phyloP scores from a whole-genome alignment of 2,888 invertebrate species.

The Hemithea aestivaria region DNA sequence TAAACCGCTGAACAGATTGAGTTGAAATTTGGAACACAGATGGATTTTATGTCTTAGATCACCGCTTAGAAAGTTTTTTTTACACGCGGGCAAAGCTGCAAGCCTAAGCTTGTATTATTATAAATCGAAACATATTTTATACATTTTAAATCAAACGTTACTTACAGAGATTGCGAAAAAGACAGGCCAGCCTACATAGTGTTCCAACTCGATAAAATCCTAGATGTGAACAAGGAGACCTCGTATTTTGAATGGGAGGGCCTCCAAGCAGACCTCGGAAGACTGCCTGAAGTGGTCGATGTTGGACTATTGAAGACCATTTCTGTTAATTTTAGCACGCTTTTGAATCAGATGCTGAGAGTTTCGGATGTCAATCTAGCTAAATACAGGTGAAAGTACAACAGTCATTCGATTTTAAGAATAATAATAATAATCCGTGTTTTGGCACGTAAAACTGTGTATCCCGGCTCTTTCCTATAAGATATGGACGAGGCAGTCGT shows the following conservation, averaged over 20 bases:
- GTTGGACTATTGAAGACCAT: conserved; percentile 76
- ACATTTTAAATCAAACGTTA: no score
- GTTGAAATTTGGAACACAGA: no score
- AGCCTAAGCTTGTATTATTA: no score
- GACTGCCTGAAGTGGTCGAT: conserved; percentile 75
- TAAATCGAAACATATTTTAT: no score
- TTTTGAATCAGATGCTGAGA: conserved; percentile 78
- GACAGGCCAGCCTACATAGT: conserved; percentile 86
- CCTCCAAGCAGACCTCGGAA: conserved; percentile 72
- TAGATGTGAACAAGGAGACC: conserved; percentile 83
- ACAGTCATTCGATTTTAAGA: background rate
- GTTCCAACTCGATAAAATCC: conserved; percentile 83
- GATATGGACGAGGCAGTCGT: no score
- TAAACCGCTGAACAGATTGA: no score
- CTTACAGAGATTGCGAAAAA: conserved; percentile 83
- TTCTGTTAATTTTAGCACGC: conserved; percentile 76
- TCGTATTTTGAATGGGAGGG: conserved; percentile 83
- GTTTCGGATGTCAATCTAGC: conserved; percentile 81
- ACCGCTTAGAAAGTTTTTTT: no score
- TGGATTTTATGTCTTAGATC: no score
- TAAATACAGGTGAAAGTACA: conserved; percentile 67
- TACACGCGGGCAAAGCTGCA: no score
- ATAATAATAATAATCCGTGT: no score
- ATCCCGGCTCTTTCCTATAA: no score
- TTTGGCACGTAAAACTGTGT: no score